These are phyloP conservation scores for Dicrurus megarhynchus DNA, from an alignment of 2,113 vertebrate species.

Conservation along the genomic window DNA sequence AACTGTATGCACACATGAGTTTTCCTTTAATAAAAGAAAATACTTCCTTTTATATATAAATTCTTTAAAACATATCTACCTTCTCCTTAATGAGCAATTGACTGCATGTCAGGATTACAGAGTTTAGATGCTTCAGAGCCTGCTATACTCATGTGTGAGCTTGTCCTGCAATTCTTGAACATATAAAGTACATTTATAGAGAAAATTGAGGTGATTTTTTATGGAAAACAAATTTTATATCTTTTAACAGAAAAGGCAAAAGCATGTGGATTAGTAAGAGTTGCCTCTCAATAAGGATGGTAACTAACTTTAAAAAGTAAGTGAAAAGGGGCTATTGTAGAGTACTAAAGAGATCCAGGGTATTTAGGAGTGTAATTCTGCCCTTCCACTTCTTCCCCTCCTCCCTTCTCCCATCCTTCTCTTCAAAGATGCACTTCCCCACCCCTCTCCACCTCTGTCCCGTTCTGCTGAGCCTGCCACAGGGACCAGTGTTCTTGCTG, in stretches of 20 bases:
- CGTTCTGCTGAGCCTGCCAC: background rate
- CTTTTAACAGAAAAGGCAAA: background rate
- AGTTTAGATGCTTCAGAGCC: background rate
- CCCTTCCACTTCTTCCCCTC: background rate
- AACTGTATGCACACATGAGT: background rate
- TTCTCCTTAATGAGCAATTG: background rate
- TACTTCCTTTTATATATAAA: background rate
- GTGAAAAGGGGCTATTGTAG: background rate
- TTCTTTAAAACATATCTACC: background rate
- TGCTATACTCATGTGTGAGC: background rate
- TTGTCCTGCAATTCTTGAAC: background rate
- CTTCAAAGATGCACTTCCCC: background rate
- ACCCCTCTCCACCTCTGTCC: background rate
- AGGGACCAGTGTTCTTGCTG: too few species aligned
- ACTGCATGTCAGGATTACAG: background rate
- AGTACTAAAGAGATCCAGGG: background rate
- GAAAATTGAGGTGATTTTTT: background rate
- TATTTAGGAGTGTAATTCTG: background rate
- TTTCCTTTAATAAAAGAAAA: background rate
- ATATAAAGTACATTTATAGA: background rate
- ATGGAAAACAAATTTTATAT: background rate
- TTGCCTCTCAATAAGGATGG: background rate
- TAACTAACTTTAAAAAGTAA: background rate
- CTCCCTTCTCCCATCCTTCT: background rate
- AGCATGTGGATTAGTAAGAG: background rate